Evolutionary conservation across 1,140 invertebrate genomes (phyloP).

Genomic region (Anagrus nilaparvatae): DNA sequence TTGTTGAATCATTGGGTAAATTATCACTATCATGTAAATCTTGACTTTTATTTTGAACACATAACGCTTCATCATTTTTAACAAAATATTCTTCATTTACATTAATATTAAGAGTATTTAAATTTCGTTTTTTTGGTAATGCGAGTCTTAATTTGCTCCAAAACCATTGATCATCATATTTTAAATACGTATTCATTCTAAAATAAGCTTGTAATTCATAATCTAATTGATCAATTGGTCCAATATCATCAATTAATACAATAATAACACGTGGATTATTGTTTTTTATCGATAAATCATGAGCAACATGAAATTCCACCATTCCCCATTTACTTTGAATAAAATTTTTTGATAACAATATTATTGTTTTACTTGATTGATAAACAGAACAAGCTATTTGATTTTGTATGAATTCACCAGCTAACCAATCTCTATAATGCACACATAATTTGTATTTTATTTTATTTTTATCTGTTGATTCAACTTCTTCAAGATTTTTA

Average conservation of each 20-base stretch:
- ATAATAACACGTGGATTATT: slow-evolving; percentile 63
- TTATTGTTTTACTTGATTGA: slow-evolving; percentile 67
- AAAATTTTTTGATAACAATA: slow-evolving; percentile 73
- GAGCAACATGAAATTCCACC: slow-evolving; percentile 74
- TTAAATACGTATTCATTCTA: slow-evolving; percentile 78
- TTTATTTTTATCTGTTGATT: no score
- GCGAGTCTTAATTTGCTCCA: slow-evolving; percentile 75
- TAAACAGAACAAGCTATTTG: no score
- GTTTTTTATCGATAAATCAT: slow-evolving; percentile 63
- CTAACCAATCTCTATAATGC: slow-evolving; percentile 70
- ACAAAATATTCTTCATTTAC: no score
- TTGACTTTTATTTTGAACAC: no score
- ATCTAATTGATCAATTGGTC: slow-evolving; percentile 53
- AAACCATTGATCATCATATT: slow-evolving; percentile 75
- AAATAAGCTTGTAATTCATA: slow-evolving; percentile 67
- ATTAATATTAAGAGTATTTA: no score
- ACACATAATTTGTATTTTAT: slow-evolving; percentile 67
- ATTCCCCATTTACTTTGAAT: slow-evolving; percentile 76
- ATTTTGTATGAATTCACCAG: slow-evolving; percentile 67
- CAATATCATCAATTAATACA: slow-evolving; percentile 66
- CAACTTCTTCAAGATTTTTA: slow-evolving; percentile 51
- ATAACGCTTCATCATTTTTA: no score
- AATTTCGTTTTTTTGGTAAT: slow-evolving; percentile 50
- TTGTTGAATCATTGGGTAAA: no score
- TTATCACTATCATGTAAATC: no score